Conservation (phyloP, 1,140 invertebrate species). For the Drosophila ambigua region DNA sequence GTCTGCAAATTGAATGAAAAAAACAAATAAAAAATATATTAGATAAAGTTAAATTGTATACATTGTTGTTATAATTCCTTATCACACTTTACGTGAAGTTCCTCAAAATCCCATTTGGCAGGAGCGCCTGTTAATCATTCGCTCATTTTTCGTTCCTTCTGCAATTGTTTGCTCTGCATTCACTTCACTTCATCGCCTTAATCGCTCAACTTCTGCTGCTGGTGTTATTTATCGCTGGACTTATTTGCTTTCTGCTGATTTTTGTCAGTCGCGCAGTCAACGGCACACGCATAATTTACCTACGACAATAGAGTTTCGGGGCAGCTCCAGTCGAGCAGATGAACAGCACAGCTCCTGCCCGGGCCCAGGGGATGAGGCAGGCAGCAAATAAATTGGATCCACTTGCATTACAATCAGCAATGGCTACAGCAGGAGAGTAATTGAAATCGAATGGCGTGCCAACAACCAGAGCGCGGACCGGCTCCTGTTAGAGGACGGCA, state of each 20-base stretch:
- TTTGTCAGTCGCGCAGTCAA: conserved; percentile 17
- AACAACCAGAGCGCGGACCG: conserved; percentile 10
- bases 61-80: too few relatives aligned
- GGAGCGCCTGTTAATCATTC: conserved; percentile 25
- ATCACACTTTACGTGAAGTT: too few relatives aligned
- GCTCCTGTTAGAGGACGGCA: conserved; percentile 20
- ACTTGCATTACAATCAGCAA: conserved; percentile 30
- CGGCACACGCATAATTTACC: conserved; percentile 46
- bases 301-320: conserved; percentile 52
- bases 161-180: conserved; percentile 38
- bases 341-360: conserved; percentile 18
- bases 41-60: too few relatives aligned
- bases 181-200: not conserved
- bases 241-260: conserved; percentile 50
- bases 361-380: not conserved
- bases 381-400: conserved; percentile 39
- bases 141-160: conserved; percentile 19
- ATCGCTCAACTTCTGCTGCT: conserved; percentile 31
- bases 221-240: conserved; percentile 39
- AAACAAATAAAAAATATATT: too few relatives aligned
- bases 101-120: not conserved
- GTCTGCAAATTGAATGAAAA: too few relatives aligned
- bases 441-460: conserved; percentile 44
- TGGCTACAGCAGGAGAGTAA: conserved; percentile 19
- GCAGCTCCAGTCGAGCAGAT: conserved; percentile 45